Percentiles rank a stretch among this genome's conserved stretches.
Conservation (phyloP, 2,888 invertebrate species). For the Lasioglossum morio region DNA sequence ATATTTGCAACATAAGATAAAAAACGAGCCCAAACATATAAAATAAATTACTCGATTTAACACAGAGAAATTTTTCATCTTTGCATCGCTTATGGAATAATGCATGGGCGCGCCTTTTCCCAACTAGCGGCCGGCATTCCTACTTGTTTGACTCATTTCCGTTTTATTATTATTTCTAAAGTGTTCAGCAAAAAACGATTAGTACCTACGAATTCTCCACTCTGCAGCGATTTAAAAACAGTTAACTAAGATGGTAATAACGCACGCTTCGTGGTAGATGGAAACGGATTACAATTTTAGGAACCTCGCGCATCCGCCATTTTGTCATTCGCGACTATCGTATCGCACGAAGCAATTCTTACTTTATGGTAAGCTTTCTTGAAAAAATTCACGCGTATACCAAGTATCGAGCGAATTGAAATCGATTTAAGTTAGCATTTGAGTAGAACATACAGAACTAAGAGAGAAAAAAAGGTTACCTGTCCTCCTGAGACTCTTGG, state of each 20-base stretch:
- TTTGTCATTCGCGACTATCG: slow-evolving; percentile 66
- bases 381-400: slow-evolving; percentile 53
- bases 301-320: slow-evolving; percentile 69
- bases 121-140: slow-evolving; percentile 79
- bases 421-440: slow-evolving; percentile 23
- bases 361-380: slow-evolving; percentile 30
- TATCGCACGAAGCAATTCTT: slow-evolving; percentile 55
- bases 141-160: slow-evolving; percentile 71
- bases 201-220: slow-evolving; percentile 42
- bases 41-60: not conserved
- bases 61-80: slow-evolving; percentile 20
- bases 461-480: slow-evolving; percentile 76
- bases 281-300: slow-evolving; percentile 71
- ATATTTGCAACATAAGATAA: slow-evolving; percentile 61
- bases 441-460: not conserved
- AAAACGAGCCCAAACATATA: slow-evolving; percentile 55
- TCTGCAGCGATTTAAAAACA: slow-evolving; percentile 46
- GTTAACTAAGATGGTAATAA: slow-evolving; percentile 31
- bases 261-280: slow-evolving; percentile 68
- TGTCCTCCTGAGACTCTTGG: slow-evolving; percentile 84
- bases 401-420: slow-evolving; percentile 33
- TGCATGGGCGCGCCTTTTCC: slow-evolving; percentile 79
- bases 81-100: slow-evolving; percentile 36
- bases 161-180: slow-evolving; percentile 32
- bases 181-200: slow-evolving; percentile 55